Evolutionary conservation across 2,797 vertebrate genomes (phyloP), one percentile per base, ranked within the genome.

Genomic region (Spheniscus humboldti): DNA sequence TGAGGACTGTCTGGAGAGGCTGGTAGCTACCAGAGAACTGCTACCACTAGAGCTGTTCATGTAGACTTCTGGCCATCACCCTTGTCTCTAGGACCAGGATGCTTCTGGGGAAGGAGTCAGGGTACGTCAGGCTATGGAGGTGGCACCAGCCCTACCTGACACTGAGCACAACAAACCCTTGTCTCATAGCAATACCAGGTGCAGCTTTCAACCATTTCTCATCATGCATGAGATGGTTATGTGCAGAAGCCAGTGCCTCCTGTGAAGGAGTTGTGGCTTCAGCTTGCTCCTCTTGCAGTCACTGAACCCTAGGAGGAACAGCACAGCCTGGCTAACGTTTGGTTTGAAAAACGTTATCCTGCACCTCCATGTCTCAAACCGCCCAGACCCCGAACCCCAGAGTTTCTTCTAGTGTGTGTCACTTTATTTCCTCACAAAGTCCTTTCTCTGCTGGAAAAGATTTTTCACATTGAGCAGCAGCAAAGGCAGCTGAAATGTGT

Each of bases 401-500:
- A 53, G 7, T 33, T 67, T 48, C 53, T 69, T 68, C 31, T 9
- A 11, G 13, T 8, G 11, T 16, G 4, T 67, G n/a, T 74, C 62
- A 31, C 35, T 88, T 92, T 13, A 43, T 80, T 95, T 91, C 68
- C 28, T 75, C 64, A 27, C 45, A 19, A 74, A 84, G 6, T 55
- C 57, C 27, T 91, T 41, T 35, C 60, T 66, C 72, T 96, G 62
- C 31, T 85, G 85, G 82, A 79, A 73, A 62, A 47, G 63, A 4
- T 63, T 88, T 96, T 87, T 90, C 79, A 28, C 72, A 55, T 80
- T 86, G 31, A 92, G 86, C 91, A 84, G 94, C 87, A 72, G 56
- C 0, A 0, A 39, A 93, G 75, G 96, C 97, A 97, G 96, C 93
- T 92, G 97, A 97, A 95, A 95, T 94, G 92, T 76, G 85, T 96